Conservation (phyloP, 1,140 invertebrate genomes). For the Centruroides vittatus region DNA sequence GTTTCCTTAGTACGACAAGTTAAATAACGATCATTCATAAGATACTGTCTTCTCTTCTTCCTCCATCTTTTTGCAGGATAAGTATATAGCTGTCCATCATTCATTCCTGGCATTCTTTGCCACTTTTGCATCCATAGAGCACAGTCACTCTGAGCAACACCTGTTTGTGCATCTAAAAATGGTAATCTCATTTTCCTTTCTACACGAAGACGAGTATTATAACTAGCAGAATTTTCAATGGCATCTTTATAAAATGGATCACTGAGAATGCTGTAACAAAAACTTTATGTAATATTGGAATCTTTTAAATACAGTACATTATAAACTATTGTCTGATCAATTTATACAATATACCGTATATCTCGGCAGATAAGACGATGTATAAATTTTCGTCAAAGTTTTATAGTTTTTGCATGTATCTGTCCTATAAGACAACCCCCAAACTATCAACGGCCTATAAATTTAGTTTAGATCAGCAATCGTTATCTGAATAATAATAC, state of each 20-base stretch:
- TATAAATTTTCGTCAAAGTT: too few relatives aligned
- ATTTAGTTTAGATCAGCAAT: too few relatives aligned
- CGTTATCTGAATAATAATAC: too few relatives aligned
- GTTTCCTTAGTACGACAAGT: slow-evolving; percentile 17
- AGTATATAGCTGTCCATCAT: slow-evolving; percentile 80
- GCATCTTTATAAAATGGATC: slow-evolving; percentile 82
- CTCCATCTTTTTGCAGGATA: slow-evolving; percentile 76
- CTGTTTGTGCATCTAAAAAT: slow-evolving; percentile 90
- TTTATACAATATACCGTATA: too few relatives aligned
- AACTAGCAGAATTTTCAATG: slow-evolving; percentile 80
- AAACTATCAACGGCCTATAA: too few relatives aligned
- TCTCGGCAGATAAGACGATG: too few relatives aligned
- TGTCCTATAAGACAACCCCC: too few relatives aligned
- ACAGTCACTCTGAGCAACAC: slow-evolving; percentile 85
- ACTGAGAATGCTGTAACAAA: slow-evolving; percentile 59
- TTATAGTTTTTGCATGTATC: too few relatives aligned
- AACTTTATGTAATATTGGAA: not conserved
- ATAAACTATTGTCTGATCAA: too few relatives aligned
- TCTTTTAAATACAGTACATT: too few relatives aligned
- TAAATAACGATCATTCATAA: slow-evolving; percentile 47
- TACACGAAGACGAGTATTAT: slow-evolving; percentile 77
- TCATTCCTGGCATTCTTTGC: slow-evolving; percentile 73
- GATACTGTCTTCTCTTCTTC: slow-evolving; percentile 77
- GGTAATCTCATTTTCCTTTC: slow-evolving; percentile 83
- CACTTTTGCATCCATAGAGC: slow-evolving; percentile 71